Evolutionary conservation across 2,797 vertebrate genomes (phyloP), one percentile per base, ranked within the genome.

Genomic region (Odontamblyopus rebecca): DNA sequence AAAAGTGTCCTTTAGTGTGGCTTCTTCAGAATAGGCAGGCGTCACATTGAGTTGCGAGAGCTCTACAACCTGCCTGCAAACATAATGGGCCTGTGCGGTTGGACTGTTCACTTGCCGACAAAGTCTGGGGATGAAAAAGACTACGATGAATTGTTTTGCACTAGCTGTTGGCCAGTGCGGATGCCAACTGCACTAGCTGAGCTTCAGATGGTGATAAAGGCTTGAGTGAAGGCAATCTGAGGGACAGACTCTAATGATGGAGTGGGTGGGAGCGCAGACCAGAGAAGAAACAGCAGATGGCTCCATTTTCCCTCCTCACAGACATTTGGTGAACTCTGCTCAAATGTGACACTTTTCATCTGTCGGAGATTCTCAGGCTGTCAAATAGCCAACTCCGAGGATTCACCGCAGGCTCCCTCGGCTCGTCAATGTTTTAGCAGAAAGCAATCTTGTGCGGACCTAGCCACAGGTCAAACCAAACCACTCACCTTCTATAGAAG

Each of bases 311-410:
- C 54, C 82, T 80, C 72, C 75, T 76, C 79, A 66, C 85, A 86
- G 89, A 91, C 89, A 86, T 86, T 90, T 89, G 86, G 87, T 91
- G 90, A 91, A 89, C 90, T 91, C 84, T 91, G 85, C 87, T 90
- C 89, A 89, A 87, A 92, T 85, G 88, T 90, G 90, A 91, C 91
- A 92, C 91, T 85, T 90, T 91, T 90, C 87, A 92, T 90, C 89
- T 83, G 89, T 91, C 88, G 82, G 80, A 79, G 81, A 89, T 80
- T 89, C 86, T 83, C 82, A 84, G 86, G 81, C 84, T 86, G 89
- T 91, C 90, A 88, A 85, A 87, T 82, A 84, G 82, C 80, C 82
- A 72, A 76, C 76, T 85, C 83, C 82, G 62, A 83, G 83, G 88
- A 91, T 78, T 83, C 83, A 78, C 83, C 53, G 72, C 41, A 65